Evolutionary conservation across 2,113 vertebrate genomes (phyloP).

Genomic region (Chaetura pelagica): DNA sequence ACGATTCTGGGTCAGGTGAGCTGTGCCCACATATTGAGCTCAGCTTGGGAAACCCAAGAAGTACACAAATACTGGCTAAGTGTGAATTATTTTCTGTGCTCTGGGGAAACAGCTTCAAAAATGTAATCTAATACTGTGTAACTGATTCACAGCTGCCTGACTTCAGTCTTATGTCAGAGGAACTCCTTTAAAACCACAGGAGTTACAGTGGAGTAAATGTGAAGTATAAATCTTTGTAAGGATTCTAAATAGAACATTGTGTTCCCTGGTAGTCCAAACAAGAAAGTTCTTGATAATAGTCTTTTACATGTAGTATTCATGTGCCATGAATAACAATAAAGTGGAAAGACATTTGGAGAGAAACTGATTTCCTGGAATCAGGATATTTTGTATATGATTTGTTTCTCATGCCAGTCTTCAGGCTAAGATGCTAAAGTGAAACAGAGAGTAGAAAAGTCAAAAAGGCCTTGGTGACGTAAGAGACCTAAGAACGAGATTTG

Average conservation of each 20-base stretch:
- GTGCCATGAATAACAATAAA: neutral
- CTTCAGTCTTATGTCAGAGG: neutral
- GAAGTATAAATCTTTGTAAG: neutral
- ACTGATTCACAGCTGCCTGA: neutral
- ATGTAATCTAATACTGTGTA: neutral
- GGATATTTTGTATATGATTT: too few species aligned
- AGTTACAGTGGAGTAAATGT: neutral
- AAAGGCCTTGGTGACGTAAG: too few species aligned
- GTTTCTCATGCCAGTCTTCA: too few species aligned
- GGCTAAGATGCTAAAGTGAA: too few species aligned
- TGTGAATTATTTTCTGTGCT: constrained; percentile 21
- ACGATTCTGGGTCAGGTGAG: neutral
- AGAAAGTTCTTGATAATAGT: neutral
- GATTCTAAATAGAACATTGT: neutral
- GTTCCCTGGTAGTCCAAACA: neutral
- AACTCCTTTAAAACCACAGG: neutral
- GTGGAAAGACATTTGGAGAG: neutral
- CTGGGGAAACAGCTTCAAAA: neutral
- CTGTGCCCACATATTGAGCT: neutral
- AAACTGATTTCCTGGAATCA: neutral
- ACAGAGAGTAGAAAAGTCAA: too few species aligned
- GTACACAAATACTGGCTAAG: neutral
- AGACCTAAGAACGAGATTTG: too few species aligned
- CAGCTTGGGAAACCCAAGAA: neutral
- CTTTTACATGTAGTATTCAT: neutral